Percentiles rank a stretch among this genome's conserved stretches.
Conservation (phyloP, 2,888 invertebrate species). For the Idaea aversata region DNA sequence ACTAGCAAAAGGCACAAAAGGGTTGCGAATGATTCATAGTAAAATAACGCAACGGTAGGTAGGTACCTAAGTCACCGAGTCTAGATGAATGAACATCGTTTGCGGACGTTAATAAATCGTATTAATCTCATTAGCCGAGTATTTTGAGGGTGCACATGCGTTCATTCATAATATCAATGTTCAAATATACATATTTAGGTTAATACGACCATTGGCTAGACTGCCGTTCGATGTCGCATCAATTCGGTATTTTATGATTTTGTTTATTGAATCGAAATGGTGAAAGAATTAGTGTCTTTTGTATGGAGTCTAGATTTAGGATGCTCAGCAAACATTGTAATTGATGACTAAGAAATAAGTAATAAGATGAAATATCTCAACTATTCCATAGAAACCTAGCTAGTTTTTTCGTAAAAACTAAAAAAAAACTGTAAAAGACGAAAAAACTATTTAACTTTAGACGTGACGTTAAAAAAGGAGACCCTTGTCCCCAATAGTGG, state of each 20-base stretch:
- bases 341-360: too few species aligned
- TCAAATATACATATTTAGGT: constrained; percentile 18
- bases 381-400: too few species aligned
- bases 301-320: background rate
- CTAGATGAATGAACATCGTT: constrained; percentile 27
- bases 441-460: too few species aligned
- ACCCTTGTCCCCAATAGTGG: too few species aligned
- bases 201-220: constrained; percentile 12
- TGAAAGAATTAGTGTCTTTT: background rate
- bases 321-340: background rate
- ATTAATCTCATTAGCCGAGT: constrained; percentile 43
- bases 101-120: constrained; percentile 44
- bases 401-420: too few species aligned
- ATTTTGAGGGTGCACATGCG: constrained; percentile 53
- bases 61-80: background rate
- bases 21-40: background rate
- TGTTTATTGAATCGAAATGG: background rate
- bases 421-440: too few species aligned
- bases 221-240: background rate
- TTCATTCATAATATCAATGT: constrained; percentile 51
- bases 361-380: too few species aligned
- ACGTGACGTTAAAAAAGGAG: too few species aligned
- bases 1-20: background rate
- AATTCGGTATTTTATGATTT: background rate
- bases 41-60: background rate